Conservation (phyloP, 2,888 invertebrate species). For the Mimumesa dahlbomi region DNA sequence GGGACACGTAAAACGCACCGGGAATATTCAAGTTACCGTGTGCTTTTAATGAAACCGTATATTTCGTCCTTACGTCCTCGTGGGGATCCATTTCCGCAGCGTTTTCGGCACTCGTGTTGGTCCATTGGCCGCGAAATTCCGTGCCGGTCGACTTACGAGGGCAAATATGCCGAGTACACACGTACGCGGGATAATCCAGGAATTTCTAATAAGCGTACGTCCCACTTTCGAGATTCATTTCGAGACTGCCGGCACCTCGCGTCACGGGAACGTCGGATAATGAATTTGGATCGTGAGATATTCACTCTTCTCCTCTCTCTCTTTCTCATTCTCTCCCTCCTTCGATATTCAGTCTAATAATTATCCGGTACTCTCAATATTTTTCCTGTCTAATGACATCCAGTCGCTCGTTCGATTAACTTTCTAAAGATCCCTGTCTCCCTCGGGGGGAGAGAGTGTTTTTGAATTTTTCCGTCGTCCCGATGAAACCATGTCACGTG, state of each 20-base stretch:
- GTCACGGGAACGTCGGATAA: conserved; percentile 49
- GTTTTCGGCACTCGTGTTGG: conserved; percentile 1
- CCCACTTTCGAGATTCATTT: conserved; percentile 67
- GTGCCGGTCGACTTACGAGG: conserved; percentile 13
- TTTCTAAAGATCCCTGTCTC: no score
- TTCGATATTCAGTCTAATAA: conserved; percentile 7
- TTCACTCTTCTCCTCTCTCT: not conserved
- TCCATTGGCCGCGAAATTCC: conserved; percentile 34
- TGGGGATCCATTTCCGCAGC: conserved; percentile 3
- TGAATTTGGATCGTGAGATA: conserved; percentile 53
- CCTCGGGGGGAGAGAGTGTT: not conserved
- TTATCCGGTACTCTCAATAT: no score
- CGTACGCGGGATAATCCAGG: conserved; percentile 62
- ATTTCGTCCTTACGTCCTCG: conserved; percentile 18
- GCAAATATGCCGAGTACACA: conserved; percentile 50
- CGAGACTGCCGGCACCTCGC: conserved; percentile 27
- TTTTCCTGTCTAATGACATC: no score
- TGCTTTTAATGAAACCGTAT: conserved; percentile 44
- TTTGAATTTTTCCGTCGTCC: no score
- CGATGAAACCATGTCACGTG: no score
- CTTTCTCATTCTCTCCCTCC: not conserved
- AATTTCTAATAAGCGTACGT: conserved; percentile 72
- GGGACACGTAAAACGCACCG: conserved; percentile 14
- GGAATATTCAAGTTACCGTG: conserved; percentile 2
- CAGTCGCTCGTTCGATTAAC: no score